Base-by-base conservation (phyloP, 2,113 vertebrate species). In the Aegithalos caudatus region DNA sequence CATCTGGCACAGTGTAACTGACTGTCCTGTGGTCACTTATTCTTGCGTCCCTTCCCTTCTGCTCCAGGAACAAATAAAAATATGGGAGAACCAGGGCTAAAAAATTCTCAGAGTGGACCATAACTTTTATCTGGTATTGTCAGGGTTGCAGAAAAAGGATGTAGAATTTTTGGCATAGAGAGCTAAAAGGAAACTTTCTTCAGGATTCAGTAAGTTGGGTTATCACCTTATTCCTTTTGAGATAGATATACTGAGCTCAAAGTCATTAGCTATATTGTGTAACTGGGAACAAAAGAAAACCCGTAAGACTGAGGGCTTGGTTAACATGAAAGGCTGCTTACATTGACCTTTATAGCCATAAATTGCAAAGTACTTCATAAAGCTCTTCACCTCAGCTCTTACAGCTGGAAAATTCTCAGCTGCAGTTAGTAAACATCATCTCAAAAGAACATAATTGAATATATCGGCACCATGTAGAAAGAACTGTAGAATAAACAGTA, bases 141-240 rank as follows among this genome's bases (percentile, higher is more conserved):
- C 15, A 86, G n/a, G 14, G 9, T 37, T 91, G 67, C n/a, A 77
- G 72, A 86, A 92, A 92, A 44, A 72, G 10, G 24, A 54, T 57
- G 58, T 13, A 80, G 67, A 65, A 88, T 67, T 90, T 80, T 66
- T 69, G 45, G 42, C 18, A 12, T 7, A 72, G 19, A 77, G 58
- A 86, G 37, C 51, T 61, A 33, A 22, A 51, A 44, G 33, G 45
- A 80, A 83, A 90, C 82, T 86, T 25, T 77, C 35, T 86, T 90
- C 45, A 62, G 35, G 12, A 14, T 66, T 80, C 62, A 81, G 50
- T 73, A 73, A 83, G 5, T 1, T 4, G 50, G 42, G 94, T 94
- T 86, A 94, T 83, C 62, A 65, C 37, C n/a, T 90, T 88, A 88
- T 69, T 92, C 37, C 29, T 93, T 93, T 50, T 81, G 45, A 90